Evolutionary conservation across 2,888 invertebrate genomes (phyloP), one percentile per base, ranked within the genome.

Genomic region (Phania funesta): DNA sequence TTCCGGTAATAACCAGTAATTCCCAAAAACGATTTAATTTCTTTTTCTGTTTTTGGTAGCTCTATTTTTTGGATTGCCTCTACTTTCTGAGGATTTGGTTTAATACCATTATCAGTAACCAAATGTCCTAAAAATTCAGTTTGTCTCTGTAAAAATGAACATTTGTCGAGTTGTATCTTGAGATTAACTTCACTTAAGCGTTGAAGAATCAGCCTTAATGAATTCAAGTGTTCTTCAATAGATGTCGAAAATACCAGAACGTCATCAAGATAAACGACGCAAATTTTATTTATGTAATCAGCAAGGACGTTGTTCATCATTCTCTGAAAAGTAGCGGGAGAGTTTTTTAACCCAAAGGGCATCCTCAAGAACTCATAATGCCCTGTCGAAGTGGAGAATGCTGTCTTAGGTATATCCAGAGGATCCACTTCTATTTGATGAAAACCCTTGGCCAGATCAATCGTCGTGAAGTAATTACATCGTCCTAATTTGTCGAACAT

Each of bases 381-480:
- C 54, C 54, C 32, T 32, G 58, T 73, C 6, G 84, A 44, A 0
- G 82, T 78, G 1, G 79, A 75, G 52, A 86, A 86, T 9, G 84
- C 85, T 5, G 84, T 85, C 58, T 85, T 86, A 7, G 44, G 58
- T 7, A 79, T 74, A 44, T 86, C 84, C 6, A 67, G 8, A 7
- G 76, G 18, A 7, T 84, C 20, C 83, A 88, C 86, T 22, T 85
- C 83, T 1, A 89, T 82, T 60, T 80, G 78, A 48, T 82, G 80
- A 46, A 83, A 83, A 13, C 75, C 77, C 44, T 84, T 71, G 2
- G 67, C 76, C 32, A 84, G 64, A 35, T 83, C 84, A 22, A 84
- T 32, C 16, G 78, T 76, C 16, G 67, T 41, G 41, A 84, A 84
- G 35, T 81, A 83, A 20, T 65, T 38, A 38, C 71, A 75, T 24